phyloP scores from a whole-genome alignment of 2,888 invertebrate species.

The Chrysolina haemoptera region DNA sequence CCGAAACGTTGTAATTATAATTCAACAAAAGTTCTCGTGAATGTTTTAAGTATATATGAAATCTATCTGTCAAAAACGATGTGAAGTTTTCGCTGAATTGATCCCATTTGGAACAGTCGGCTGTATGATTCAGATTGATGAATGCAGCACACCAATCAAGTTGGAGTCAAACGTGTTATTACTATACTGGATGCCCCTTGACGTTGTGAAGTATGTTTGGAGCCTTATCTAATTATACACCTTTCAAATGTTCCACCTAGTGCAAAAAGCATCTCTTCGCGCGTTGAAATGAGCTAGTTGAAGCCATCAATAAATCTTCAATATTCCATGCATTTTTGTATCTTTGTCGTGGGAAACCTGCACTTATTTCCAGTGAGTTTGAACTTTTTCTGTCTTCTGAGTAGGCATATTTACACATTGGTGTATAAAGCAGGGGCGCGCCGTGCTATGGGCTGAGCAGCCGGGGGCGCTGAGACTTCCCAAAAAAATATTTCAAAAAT shows the following conservation, averaged over 20 bases:
- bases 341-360: conserved; percentile 29
- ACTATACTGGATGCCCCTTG: background rate
- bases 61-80: no score
- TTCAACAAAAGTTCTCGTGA: no score
- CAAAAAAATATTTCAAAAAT: no score
- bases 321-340: conserved; percentile 21
- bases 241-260: conserved; percentile 20
- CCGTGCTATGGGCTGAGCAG: no score
- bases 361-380: conserved; percentile 15
- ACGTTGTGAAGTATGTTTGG: conserved; percentile 19
- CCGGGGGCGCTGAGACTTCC: no score
- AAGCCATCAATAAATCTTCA: conserved; percentile 29
- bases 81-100: no score
- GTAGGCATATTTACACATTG: conserved; percentile 9
- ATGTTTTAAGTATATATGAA: no score
- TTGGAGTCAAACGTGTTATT: conserved; percentile 5
- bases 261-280: conserved; percentile 16
- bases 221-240: conserved; percentile 16
- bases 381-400: background rate
- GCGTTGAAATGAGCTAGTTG: conserved; percentile 23
- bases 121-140: background rate
- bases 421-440: background rate
- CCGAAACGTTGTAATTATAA: no score
- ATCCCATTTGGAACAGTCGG: background rate
- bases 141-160: background rate